Evolutionary conservation across 2,113 vertebrate species (phyloP), one percentile per base, ranked within the genome.

Genomic region (Danionella cerebrum): DNA sequence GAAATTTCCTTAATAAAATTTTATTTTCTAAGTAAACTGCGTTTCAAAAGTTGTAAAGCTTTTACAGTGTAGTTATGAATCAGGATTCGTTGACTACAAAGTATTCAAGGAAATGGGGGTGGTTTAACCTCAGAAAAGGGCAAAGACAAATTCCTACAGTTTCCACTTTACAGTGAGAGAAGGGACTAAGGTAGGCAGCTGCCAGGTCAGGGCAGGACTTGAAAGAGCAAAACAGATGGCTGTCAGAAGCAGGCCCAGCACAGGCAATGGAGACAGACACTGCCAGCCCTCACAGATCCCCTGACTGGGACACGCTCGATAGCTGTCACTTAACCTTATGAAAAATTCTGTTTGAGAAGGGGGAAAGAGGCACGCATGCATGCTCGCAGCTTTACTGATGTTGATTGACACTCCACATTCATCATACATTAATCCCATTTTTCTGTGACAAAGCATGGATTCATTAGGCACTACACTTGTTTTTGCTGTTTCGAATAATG

Each of bases 311-410:
- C 60, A 35, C 42, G 57, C 27, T 65, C 50, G 38, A 66, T 67
- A 55, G 29, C 63, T 68, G 63, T 65, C 51, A 75, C 50, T 70
- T 55, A 67, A 29, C 55, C 45, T 69, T 51, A 62, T 64, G 50
- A 60, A 71, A 66, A 25, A 45, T 33, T 41, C 45, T n/a, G 50
- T 58, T 42, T 42, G 38, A 59, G 59, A 63, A 35, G 42, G 44
- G 18, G 6, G 9, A 51, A n/a, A 59, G 39, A 31, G 33, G 50
- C 22, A 41, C 3, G 48, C 14, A 29, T 1, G 44, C 22, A 50
- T 6, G 8, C 14, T 35, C 33, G 14, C 33, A 25, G 24, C 47
- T 33, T 47, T 16, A 14, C 42, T 24, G 27, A 63, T 33, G 42
- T 33, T 48, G 27, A 63, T 35, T 48, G 59, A 63, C 18, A 36